Conservation (phyloP, 2,888 invertebrate species). For the Microctonus hyperodae region DNA sequence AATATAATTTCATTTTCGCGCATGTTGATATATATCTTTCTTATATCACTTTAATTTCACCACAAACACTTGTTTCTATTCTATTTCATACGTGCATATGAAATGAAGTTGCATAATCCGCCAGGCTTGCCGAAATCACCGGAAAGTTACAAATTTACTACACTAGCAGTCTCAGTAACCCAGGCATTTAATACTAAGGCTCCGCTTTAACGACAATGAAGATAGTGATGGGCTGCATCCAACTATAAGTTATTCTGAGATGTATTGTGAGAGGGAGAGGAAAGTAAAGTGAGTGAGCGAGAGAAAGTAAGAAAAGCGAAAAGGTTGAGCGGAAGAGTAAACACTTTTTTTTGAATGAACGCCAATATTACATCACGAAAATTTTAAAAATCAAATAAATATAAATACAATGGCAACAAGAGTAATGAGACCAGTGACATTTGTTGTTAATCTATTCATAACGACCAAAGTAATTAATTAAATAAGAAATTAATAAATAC, state of each 20-base stretch:
- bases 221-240: conserved; percentile 52
- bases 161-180: conserved; percentile 44
- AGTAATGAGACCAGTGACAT: too few relatives aligned
- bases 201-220: conserved; percentile 41
- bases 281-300: conserved; percentile 9
- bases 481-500: conserved; percentile 7
- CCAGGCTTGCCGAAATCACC: conserved; percentile 49
- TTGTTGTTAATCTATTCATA: too few relatives aligned
- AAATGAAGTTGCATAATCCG: conserved; percentile 49
- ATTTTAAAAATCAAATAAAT: too few relatives aligned
- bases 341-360: not conserved
- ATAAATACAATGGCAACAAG: too few relatives aligned
- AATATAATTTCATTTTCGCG: not conserved
- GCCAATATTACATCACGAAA: conserved; percentile 15
- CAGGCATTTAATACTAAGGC: conserved; percentile 33
- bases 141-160: conserved; percentile 57
- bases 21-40: not conserved
- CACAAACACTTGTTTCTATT: conserved; percentile 29
- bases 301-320: not conserved
- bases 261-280: conserved; percentile 24
- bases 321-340: not conserved
- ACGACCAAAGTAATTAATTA: too few relatives aligned
- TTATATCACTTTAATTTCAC: conserved; percentile 22
- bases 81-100: conserved; percentile 1
- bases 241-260: conserved; percentile 63